These are phyloP conservation scores for Gastracanthus pulcherrimus DNA, from an alignment of 2,888 invertebrate genomes.

Conservation along the genomic window DNA sequence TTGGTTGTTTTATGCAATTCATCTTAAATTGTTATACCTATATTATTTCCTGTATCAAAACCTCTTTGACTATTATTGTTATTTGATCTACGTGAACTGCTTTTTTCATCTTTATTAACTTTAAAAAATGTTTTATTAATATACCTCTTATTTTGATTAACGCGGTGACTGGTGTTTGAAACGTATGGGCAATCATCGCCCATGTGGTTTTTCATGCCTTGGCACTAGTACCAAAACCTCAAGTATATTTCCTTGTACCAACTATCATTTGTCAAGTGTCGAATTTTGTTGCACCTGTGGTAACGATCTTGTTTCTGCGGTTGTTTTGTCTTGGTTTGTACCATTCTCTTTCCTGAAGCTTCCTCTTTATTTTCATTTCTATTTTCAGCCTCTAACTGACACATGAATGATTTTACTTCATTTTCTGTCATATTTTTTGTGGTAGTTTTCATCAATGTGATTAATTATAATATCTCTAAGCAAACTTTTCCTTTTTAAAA, in stretches of 20 bases:
- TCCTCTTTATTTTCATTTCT: constrained; percentile 43
- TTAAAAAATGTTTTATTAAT: too few species aligned
- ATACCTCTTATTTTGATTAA: too few species aligned
- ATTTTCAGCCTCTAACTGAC: constrained; percentile 53
- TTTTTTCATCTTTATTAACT: too few species aligned
- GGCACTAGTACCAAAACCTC: constrained; percentile 57
- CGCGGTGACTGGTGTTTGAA: too few species aligned
- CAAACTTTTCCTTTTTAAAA: constrained; percentile 35
- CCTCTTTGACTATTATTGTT: too few species aligned
- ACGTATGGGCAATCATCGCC: too few species aligned
- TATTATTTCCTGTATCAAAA: too few species aligned
- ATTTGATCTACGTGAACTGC: too few species aligned
- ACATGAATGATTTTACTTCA: constrained; percentile 56
- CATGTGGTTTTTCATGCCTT: constrained; percentile 15
- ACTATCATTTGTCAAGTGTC: constrained; percentile 47
- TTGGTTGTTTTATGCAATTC: too few species aligned
- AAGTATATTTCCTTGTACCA: neutral
- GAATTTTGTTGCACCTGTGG: constrained; percentile 37
- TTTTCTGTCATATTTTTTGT: constrained; percentile 57
- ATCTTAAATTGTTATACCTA: too few species aligned
- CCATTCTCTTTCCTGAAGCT: constrained; percentile 29
- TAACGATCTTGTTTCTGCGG: constrained; percentile 27
- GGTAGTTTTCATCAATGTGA: constrained; percentile 56
- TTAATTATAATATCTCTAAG: constrained; percentile 57
- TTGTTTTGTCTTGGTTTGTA: neutral